phyloP scores from a whole-genome alignment of 2,113 vertebrate genomes.

The Petaurus breviceps region DNA sequence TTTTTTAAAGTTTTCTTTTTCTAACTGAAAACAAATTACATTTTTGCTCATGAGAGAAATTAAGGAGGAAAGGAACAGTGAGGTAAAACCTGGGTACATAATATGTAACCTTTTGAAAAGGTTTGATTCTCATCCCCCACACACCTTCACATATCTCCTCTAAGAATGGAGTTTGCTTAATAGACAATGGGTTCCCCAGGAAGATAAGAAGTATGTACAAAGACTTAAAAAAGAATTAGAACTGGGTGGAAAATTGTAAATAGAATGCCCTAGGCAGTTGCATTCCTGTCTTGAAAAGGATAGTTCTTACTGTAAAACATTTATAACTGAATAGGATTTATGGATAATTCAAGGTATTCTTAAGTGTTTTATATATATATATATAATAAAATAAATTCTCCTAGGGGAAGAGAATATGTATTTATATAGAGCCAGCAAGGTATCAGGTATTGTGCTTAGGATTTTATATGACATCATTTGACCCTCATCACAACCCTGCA shows the following conservation, averaged over 20 bases:
- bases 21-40: neutral
- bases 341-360: constrained; percentile 33
- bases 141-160: constrained; percentile 57
- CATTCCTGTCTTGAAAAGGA: constrained; percentile 17
- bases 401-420: neutral
- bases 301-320: constrained; percentile 20
- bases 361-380: constrained; percentile 25
- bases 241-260: neutral
- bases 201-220: constrained; percentile 30
- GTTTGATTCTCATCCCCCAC: neutral
- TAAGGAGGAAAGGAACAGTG: neutral
- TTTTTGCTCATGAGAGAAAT: neutral
- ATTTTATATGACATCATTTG: neutral
- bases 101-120: neutral
- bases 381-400: constrained; percentile 39
- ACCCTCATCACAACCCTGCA: neutral
- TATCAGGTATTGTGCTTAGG: neutral
- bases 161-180: constrained; percentile 9
- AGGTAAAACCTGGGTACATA: neutral
- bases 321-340: constrained; percentile 18
- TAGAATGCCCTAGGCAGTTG: neutral
- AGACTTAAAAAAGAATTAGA: neutral
- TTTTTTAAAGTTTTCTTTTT: neutral
- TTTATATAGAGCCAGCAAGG: neutral
- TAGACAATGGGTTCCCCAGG: constrained; percentile 10